phyloP scores from a whole-genome alignment of 2,797 vertebrate genomes.

The Alectoris magna region DNA sequence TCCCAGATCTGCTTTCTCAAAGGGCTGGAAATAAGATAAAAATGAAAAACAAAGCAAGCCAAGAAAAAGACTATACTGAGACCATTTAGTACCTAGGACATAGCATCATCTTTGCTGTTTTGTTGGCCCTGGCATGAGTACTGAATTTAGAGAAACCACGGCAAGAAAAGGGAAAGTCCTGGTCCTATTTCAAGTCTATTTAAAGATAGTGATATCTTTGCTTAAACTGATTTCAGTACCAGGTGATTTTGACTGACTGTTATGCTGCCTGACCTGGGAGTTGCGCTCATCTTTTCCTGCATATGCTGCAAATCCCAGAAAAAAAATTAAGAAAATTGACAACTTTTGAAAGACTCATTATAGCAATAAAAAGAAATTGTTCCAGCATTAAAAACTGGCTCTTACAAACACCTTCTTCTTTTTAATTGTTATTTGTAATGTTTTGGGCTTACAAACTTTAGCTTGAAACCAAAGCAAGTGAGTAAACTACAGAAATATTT shows the following conservation, averaged over 20 bases:
- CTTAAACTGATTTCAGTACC: background rate
- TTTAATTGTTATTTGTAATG: background rate
- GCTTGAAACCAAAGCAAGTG: background rate
- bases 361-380: background rate
- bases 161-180: background rate
- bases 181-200: background rate
- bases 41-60: background rate
- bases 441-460: background rate
- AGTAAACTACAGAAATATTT: background rate
- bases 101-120: background rate
- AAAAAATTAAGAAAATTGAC: background rate
- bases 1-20: background rate
- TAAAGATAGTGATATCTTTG: background rate
- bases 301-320: background rate
- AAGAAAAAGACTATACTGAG: background rate
- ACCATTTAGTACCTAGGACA: background rate
- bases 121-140: background rate
- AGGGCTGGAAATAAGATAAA: background rate
- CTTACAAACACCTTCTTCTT: background rate
- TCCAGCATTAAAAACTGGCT: background rate
- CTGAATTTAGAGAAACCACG: background rate
- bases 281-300: background rate
- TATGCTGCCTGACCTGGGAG: background rate
- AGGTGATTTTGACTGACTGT: rapidly evolving
- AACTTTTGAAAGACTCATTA: background rate